Percentiles rank a stretch among this genome's conserved stretches.
phyloP scores from a whole-genome alignment of 2,797 vertebrate genomes.

The Xerus rutilus region DNA sequence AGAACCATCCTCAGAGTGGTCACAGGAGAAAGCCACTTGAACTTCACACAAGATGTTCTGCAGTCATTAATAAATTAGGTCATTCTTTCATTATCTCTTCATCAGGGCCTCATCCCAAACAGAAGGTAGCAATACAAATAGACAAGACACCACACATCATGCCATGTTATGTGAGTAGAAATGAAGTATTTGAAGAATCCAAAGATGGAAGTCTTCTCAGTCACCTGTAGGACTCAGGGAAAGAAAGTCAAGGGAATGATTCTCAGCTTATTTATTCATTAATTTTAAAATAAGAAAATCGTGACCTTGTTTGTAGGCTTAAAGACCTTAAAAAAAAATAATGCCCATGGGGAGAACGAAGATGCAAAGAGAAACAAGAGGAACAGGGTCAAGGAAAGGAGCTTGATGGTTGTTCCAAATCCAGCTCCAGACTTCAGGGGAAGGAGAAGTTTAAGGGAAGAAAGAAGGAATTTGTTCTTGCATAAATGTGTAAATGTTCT shows the following conservation, averaged over 20 bases:
- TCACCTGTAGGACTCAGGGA: background rate
- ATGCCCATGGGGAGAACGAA: background rate
- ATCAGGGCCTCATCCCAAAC: background rate
- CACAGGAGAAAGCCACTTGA: background rate
- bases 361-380: background rate
- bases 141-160: background rate
- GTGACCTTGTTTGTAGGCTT: background rate
- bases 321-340: background rate
- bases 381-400: background rate
- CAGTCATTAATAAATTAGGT: background rate
- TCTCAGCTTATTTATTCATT: background rate
- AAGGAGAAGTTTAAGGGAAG: background rate
- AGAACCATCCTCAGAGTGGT: background rate
- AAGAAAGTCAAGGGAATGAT: background rate
- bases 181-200: background rate
- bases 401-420: background rate
- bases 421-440: background rate
- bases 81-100: background rate
- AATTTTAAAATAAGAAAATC: background rate
- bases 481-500: background rate
- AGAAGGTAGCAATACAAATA: background rate
- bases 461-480: background rate
- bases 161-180: background rate
- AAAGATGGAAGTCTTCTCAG: background rate
- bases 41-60: background rate